Evolutionary conservation across 2,113 vertebrate genomes (phyloP).

Genomic region (Caloenas nicobarica): DNA sequence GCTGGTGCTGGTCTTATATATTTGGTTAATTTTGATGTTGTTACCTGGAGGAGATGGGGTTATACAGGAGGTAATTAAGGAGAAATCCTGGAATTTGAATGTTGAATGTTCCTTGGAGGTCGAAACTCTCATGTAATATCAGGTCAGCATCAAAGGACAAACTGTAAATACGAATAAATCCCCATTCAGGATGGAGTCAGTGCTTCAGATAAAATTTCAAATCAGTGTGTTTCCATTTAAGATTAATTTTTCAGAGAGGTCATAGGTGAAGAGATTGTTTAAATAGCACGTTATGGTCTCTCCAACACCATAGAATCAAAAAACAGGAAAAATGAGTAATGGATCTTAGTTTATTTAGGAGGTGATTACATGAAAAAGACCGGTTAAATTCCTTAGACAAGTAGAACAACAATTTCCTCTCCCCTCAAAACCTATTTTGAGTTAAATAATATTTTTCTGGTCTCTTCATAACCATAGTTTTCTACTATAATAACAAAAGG

Average conservation of each 20-base stretch:
- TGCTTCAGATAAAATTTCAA: neutral
- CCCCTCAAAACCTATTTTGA: neutral
- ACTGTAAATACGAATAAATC: neutral
- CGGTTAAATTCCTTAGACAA: neutral
- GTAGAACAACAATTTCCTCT: neutral
- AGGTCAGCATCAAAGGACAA: neutral
- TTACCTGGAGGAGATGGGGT: neutral
- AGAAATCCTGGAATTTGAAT: neutral
- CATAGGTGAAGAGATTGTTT: neutral
- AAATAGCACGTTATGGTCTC: neutral
- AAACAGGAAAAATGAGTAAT: rapidly evolving
- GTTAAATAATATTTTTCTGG: neutral
- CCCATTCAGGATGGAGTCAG: neutral
- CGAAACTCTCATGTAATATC: neutral
- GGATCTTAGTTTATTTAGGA: neutral
- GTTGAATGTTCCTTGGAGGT: neutral
- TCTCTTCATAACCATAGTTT: neutral
- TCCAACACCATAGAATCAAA: neutral
- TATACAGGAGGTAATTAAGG: neutral
- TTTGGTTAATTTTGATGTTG: neutral
- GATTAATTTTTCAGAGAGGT: neutral
- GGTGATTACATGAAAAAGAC: neutral
- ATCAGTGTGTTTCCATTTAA: neutral
- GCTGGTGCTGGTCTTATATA: neutral
- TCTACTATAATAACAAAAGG: neutral